phyloP scores from a whole-genome alignment of 2,113 vertebrate species.

The Drymodes brunneopygia region DNA sequence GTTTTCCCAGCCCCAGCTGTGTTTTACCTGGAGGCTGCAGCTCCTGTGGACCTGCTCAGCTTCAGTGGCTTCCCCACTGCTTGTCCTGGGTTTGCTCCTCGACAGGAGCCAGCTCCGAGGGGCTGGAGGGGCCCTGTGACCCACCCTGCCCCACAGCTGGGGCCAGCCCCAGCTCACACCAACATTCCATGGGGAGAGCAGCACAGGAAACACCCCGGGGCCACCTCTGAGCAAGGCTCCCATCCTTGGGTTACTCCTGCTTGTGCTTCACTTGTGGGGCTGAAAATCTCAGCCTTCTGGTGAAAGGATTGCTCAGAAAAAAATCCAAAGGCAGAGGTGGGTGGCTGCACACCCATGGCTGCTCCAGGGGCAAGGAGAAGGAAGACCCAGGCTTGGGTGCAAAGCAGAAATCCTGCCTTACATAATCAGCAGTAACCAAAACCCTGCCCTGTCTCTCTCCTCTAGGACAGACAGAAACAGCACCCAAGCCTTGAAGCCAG shows the following conservation, averaged over 20 bases:
- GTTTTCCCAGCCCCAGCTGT: background rate
- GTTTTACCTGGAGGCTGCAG: background rate
- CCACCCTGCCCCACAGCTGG: fast-evolving
- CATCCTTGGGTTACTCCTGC: background rate
- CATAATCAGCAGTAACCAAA: background rate
- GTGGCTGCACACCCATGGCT: background rate
- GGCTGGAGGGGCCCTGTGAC: background rate
- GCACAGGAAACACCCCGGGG: fast-evolving
- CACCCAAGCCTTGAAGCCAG: background rate
- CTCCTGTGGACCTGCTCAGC: background rate
- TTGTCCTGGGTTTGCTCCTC: background rate
- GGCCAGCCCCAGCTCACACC: background rate
- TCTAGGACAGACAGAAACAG: background rate
- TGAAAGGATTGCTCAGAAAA: background rate
- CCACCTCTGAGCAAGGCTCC: background rate
- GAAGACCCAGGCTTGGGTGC: background rate
- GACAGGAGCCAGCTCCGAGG: fast-evolving
- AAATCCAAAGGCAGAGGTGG: background rate
- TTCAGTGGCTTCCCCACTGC: background rate
- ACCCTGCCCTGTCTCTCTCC: background rate
- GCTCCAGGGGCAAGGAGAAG: background rate
- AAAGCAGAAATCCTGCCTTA: background rate
- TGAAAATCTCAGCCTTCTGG: background rate
- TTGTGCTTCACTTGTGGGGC: background rate
- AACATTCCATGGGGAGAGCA: fast-evolving